A percentile compares a stretch with the other conserved stretches of the same genome.
Evolutionary conservation across 2,888 invertebrate species (phyloP).

Genomic region (Scaptomyza tumidula): DNA sequence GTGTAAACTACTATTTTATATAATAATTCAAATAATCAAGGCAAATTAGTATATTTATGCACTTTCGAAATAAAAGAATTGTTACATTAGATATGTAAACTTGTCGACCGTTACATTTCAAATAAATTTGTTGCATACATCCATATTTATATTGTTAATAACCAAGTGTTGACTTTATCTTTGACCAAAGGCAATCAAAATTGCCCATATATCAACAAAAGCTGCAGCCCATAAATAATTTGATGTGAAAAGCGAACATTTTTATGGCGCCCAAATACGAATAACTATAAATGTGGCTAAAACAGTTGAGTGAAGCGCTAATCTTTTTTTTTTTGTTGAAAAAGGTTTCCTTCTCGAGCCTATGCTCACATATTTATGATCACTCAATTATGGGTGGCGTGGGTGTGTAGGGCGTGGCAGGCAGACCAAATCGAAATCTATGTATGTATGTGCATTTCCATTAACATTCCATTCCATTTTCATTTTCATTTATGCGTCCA

Average conservation of each 20-base stretch:
- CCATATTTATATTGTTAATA: constrained; percentile 9
- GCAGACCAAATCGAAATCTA: constrained; percentile 28
- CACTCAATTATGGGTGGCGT: constrained; percentile 58
- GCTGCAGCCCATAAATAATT: constrained; percentile 29
- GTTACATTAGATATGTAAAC: background rate
- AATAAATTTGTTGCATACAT: background rate
- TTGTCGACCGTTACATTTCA: background rate
- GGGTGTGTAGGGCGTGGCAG: constrained; percentile 14
- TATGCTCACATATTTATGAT: constrained; percentile 70
- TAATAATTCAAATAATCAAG: too few relatives aligned
- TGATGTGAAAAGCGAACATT: constrained; percentile 10
- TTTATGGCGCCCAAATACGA: constrained; percentile 19
- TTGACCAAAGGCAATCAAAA: constrained; percentile 13
- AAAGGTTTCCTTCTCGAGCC: constrained; percentile 18
- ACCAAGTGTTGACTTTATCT: constrained; percentile 29
- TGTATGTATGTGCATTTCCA: constrained; percentile 45
- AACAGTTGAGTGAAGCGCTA: constrained; percentile 34
- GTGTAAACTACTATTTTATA: too few relatives aligned
- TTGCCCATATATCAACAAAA: constrained; percentile 13
- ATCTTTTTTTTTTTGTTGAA: constrained; percentile 28
- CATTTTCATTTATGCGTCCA: constrained; percentile 64
- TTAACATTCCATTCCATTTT: constrained; percentile 53
- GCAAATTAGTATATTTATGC: too few relatives aligned
- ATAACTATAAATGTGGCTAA: constrained; percentile 11
- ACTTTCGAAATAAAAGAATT: background rate